phyloP scores from a whole-genome alignment of 2,113 vertebrate species.

The Ictidomys tridecemlineatus region DNA sequence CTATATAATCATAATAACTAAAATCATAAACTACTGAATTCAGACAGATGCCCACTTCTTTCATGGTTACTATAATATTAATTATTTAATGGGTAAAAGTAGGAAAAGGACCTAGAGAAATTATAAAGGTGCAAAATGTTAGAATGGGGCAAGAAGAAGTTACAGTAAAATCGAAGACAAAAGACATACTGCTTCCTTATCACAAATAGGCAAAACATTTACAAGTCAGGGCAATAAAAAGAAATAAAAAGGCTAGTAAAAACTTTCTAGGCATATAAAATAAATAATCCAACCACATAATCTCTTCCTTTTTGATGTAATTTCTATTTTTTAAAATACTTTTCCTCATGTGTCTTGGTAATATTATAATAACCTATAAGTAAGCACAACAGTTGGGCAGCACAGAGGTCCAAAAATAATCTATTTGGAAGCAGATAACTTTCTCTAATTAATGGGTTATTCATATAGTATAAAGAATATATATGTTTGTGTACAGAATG shows the following conservation, averaged over 20 bases:
- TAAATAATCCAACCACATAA: neutral
- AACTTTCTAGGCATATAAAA: neutral
- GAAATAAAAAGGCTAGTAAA: neutral
- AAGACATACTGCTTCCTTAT: neutral
- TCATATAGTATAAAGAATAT: neutral
- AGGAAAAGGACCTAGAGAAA: neutral
- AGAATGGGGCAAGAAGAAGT: neutral
- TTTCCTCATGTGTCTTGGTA: conserved; percentile 7
- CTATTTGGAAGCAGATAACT: neutral
- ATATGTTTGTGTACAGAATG: neutral
- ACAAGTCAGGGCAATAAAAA: neutral
- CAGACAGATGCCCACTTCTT: neutral
- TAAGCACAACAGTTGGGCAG: neutral
- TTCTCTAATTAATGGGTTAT: neutral
- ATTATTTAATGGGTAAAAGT: neutral
- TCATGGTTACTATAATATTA: neutral
- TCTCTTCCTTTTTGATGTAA: neutral
- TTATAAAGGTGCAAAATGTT: neutral
- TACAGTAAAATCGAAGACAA: neutral
- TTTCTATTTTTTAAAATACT: conserved; percentile 2
- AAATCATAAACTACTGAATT: neutral
- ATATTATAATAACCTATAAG: neutral
- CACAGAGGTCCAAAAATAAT: neutral
- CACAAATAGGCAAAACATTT: neutral
- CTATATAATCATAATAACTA: neutral